phyloP scores from a whole-genome alignment of 2,113 vertebrate species.

The Talpa occidentalis region DNA sequence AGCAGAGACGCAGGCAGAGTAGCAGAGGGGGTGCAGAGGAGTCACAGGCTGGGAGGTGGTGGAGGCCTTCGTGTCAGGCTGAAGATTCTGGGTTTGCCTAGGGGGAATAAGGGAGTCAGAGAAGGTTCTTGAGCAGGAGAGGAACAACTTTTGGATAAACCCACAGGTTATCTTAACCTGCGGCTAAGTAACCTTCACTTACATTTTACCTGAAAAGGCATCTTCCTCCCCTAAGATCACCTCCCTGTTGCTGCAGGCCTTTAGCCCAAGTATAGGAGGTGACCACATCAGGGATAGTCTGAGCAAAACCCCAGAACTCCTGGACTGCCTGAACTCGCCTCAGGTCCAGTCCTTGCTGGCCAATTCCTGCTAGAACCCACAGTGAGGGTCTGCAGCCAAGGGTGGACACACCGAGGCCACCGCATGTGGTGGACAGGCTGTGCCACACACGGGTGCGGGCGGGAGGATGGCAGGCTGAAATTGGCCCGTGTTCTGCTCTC shows the following conservation, averaged over 20 bases:
- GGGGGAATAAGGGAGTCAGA: background rate
- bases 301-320: background rate
- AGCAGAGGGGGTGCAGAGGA: background rate
- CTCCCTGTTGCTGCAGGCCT: background rate
- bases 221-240: background rate
- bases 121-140: background rate
- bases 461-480: background rate
- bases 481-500: background rate
- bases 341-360: background rate
- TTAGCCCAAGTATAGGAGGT: background rate
- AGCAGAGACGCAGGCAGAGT: background rate
- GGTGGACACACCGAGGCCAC: background rate
- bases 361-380: background rate
- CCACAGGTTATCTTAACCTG: background rate
- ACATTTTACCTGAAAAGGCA: background rate
- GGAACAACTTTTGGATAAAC: background rate
- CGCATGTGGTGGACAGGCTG: background rate
- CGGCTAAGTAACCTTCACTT: background rate
- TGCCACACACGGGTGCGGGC: background rate
- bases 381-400: background rate
- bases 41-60: too few relatives aligned
- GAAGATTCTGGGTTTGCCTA: background rate
- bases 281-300: background rate
- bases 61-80: background rate
- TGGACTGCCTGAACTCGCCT: background rate